Base-by-base conservation (phyloP, 2,113 vertebrate species). In the Suncus etruscus region DNA sequence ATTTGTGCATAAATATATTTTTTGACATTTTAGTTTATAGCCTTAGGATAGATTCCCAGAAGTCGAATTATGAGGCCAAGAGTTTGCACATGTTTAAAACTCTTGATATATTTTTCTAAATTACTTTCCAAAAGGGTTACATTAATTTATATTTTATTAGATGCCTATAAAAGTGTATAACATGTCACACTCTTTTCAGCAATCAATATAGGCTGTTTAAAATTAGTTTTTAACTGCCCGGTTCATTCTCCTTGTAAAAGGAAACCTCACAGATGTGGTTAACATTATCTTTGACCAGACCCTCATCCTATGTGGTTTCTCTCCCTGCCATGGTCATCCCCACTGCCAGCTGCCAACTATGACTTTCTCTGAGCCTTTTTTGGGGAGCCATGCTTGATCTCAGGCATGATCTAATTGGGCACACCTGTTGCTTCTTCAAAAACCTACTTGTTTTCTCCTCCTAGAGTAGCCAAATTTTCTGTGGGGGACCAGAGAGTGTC, bases 61-160 rank as follows among this genome's bases (percentile, higher is more conserved):
- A 89, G 90, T 86, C 72, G 81, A 93, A 92, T 88, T 74, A 87
- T 39, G 88, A 86, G 88, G 86, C 72, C 83, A 83, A 83, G 83
- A 69, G 51, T n/a, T 72, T 1, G 27, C 83, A 68, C 54, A 39
- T 86, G 75, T 85, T 95, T 94, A 85, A 94, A 85, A 47, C 61
- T 83, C 66, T 86, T 89, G 61, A 91, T 94, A n/a, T 32, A 73
- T 90, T 83, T 94, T 88, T 93, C 81, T 76, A 95, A 92, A 92
- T 91, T 95, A 83, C 92, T 94, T 94, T 96, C 83, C 80, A 91
- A 92, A 86, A 83, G n/a, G 50, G 48, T 84, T 80, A 61, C 58
- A 90, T 90, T 95, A 96, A 96, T 95, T 79, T 61, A 63, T 47
- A 74, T 85, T 94, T 94, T 86, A 90, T 91, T 94, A 94, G 83